These are phyloP conservation scores for Urophycis tenuis DNA, from an alignment of 2,797 vertebrate genomes.

Conservation along the genomic window DNA sequence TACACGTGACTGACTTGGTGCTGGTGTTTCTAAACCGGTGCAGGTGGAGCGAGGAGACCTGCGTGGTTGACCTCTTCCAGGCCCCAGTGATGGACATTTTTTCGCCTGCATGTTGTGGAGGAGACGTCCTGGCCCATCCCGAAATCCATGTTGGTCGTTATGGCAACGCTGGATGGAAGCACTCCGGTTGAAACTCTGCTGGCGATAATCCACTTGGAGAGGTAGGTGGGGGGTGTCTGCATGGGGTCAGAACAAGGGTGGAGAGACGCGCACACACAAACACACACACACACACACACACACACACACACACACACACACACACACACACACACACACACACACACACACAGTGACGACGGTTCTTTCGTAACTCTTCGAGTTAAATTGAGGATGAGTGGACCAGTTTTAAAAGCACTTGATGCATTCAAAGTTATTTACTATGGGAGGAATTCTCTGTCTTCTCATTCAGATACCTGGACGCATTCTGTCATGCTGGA, in stretches of 20 bases:
- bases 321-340: too few relatives aligned
- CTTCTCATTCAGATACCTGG: conserved; percentile 66
- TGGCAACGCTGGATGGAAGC: conserved; percentile 74
- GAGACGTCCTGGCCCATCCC: conserved; percentile 23
- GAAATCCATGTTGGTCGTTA: conserved; percentile 66
- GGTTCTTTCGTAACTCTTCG: too few relatives aligned
- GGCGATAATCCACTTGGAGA: conserved; percentile 83
- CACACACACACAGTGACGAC: too few relatives aligned
- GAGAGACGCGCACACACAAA: neutral
- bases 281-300: too few relatives aligned
- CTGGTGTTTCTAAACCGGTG: conserved; percentile 18
- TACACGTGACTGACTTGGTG: neutral
- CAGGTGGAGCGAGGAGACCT: conserved; percentile 56
- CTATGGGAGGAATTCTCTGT: neutral
- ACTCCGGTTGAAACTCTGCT: conserved; percentile 82
- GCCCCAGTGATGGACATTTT: conserved; percentile 45
- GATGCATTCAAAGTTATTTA: neutral
- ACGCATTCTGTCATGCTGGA: conserved; percentile 77
- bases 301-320: too few relatives aligned
- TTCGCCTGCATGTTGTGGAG: conserved; percentile 26
- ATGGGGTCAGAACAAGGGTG: neutral
- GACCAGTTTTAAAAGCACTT: neutral
- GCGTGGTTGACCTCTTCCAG: conserved; percentile 34
- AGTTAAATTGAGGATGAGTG: neutral
- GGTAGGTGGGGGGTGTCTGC: conserved; percentile 28